Percentiles rank a stretch among this genome's conserved stretches.
phyloP scores from a whole-genome alignment of 1,140 invertebrate genomes.

The Homarus americanus region DNA sequence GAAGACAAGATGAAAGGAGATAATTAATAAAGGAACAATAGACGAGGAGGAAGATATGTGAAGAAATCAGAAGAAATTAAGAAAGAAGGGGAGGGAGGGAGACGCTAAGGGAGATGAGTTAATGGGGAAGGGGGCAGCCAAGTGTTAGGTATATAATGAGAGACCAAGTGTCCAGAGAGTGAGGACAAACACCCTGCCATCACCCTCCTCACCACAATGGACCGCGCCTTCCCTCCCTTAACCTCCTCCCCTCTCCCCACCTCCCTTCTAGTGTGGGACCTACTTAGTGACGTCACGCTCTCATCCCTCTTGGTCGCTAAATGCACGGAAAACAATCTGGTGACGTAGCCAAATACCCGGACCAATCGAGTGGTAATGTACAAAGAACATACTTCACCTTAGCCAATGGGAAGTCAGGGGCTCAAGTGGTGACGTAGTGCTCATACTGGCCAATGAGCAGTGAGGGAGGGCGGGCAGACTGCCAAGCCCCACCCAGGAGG shows the following conservation, averaged over 20 bases:
- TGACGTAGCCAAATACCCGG: constrained; percentile 46
- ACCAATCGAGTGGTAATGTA: constrained; percentile 24
- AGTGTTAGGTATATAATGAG: neutral
- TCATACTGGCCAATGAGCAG: neutral
- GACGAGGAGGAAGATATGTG: neutral
- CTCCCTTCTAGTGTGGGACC: neutral
- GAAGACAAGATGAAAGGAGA: too few relatives aligned
- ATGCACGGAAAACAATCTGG: constrained; percentile 65
- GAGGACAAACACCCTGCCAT: too few relatives aligned
- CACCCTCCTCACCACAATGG: neutral
- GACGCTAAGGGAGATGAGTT: neutral
- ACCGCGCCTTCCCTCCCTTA: neutral
- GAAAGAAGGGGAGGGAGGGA: neutral
- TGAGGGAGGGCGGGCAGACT: neutral
- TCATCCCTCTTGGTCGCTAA: constrained; percentile 58
- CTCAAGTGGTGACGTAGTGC: constrained; percentile 36
- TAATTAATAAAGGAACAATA: neutral
- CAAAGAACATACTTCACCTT: constrained; percentile 34
- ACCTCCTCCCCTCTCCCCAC: neutral
- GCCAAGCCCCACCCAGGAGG: constrained; percentile 18
- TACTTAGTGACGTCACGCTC: constrained; percentile 55
- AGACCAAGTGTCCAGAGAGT: neutral
- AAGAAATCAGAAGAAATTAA: too few relatives aligned
- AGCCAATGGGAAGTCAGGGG: constrained; percentile 19
- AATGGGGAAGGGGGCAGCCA: neutral